These are phyloP conservation scores for Eufriesea mexicana DNA, from an alignment of 1,140 invertebrate genomes.

Conservation along the genomic window DNA sequence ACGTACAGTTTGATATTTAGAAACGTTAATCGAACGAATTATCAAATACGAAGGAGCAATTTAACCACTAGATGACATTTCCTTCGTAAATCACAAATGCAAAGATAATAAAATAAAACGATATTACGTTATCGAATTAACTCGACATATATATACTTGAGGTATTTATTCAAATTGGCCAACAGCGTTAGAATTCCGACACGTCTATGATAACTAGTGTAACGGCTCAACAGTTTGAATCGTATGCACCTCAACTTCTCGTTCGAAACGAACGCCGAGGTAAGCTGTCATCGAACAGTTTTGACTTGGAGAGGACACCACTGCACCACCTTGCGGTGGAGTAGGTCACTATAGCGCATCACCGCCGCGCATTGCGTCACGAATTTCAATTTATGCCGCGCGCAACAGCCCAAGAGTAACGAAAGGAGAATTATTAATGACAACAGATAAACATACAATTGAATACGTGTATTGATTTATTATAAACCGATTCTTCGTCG, in stretches of 20 bases:
- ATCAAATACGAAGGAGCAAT: neutral
- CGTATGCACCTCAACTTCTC: neutral
- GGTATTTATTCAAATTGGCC: neutral
- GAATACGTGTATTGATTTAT: too few species aligned
- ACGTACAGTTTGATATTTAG: neutral
- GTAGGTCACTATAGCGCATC: neutral
- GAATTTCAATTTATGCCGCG: neutral
- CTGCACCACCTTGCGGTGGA: neutral
- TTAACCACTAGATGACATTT: neutral
- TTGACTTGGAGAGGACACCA: conserved; percentile 34
- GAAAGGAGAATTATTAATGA: neutral
- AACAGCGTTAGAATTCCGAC: neutral
- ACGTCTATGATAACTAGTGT: neutral
- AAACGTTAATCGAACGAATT: neutral
- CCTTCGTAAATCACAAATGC: neutral
- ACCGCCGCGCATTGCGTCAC: neutral
- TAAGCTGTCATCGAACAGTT: conserved; percentile 6
- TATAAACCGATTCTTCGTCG: too few species aligned
- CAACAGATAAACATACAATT: too few species aligned
- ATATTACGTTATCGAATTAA: neutral
- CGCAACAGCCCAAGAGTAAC: neutral
- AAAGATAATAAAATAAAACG: neutral
- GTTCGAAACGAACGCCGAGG: conserved; percentile 19
- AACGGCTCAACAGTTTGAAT: neutral
- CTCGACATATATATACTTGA: too few species aligned